Percentiles rank a stretch among this genome's conserved stretches.
These are phyloP conservation scores for Mus pahari DNA, from an alignment of 2,113 vertebrate species.

Conservation along the genomic window DNA sequence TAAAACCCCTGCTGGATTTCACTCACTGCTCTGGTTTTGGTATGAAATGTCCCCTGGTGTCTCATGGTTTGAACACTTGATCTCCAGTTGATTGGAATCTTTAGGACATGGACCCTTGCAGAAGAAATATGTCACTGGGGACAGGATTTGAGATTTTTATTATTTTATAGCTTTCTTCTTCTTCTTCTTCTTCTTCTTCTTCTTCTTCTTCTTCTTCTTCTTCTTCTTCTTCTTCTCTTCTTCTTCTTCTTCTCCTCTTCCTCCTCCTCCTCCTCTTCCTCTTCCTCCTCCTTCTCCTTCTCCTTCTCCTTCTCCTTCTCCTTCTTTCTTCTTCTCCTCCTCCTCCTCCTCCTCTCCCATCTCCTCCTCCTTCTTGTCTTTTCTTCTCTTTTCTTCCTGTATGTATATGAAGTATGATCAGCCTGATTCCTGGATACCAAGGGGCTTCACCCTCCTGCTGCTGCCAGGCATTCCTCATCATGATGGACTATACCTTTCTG, in stretches of 20 bases:
- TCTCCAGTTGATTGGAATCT: neutral
- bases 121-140: too few relatives aligned
- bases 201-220: accelerated
- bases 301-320: too few relatives aligned
- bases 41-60: neutral
- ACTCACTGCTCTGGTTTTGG: neutral
- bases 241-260: neutral
- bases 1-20: neutral
- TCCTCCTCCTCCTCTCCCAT: accelerated
- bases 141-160: neutral
- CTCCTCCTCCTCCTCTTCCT: neutral
- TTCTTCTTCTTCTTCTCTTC: too few relatives aligned
- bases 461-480: neutral
- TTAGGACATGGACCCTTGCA: neutral
- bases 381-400: too few relatives aligned
- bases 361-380: accelerated
- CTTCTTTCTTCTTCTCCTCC: too few relatives aligned
- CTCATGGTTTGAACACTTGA: neutral
- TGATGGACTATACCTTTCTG: neutral
- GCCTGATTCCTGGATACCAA: neutral
- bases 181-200: accelerated
- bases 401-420: neutral
- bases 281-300: accelerated
- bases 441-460: neutral
- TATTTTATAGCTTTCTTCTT: neutral